A percentile compares a stretch with the other conserved stretches of the same genome.
These are phyloP conservation scores for Tetrapedia diversipes DNA, from an alignment of 2,888 invertebrate genomes.

Conservation along the genomic window DNA sequence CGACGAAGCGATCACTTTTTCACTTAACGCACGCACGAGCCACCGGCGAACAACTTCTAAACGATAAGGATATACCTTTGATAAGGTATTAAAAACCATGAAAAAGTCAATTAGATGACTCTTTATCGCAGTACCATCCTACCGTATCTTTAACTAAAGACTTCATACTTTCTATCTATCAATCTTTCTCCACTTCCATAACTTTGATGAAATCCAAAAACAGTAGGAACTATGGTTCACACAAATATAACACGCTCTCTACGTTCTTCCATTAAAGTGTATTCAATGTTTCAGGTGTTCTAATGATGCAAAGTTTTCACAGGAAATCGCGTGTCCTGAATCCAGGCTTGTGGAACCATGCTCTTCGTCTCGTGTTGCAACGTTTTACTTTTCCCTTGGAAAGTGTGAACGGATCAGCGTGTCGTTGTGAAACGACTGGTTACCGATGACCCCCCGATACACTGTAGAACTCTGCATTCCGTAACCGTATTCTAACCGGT, in stretches of 20 bases:
- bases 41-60: constrained; percentile 3
- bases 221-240: neutral
- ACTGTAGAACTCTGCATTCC: neutral
- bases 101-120: neutral
- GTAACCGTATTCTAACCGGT: neutral
- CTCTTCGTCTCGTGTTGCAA: neutral
- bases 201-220: neutral
- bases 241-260: neutral
- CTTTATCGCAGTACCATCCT: neutral
- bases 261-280: neutral
- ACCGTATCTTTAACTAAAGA: neutral
- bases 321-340: neutral
- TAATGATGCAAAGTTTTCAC: neutral
- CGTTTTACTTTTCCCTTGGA: constrained; percentile 21
- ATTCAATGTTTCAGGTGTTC: neutral
- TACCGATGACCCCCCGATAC: neutral
- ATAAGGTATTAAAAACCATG: neutral
- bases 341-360: neutral
- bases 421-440: constrained; percentile 9
- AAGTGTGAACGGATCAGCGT: constrained; percentile 2
- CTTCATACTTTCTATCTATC: neutral
- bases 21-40: constrained; percentile 31
- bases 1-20: constrained; percentile 33
- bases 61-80: neutral
- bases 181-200: too few relatives aligned